A percentile compares a stretch with the other conserved stretches of the same genome.
These are phyloP conservation scores for Zosterops pallidus DNA, from an alignment of 2,113 vertebrate genomes.

Conservation along the genomic window DNA sequence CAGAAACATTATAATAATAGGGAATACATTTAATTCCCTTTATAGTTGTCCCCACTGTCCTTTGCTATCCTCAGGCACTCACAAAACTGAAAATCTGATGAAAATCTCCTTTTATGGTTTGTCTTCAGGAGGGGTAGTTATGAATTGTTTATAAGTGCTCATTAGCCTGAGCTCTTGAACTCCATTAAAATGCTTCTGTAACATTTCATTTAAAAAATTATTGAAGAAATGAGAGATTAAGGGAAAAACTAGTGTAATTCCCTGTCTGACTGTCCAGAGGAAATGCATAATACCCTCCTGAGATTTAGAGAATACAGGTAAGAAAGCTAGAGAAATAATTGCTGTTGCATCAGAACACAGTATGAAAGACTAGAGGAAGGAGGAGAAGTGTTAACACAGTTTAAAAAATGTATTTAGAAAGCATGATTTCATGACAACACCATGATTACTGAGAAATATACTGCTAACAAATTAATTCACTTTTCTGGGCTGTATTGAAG, in stretches of 20 bases:
- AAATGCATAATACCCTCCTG: neutral
- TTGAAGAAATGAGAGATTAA: neutral
- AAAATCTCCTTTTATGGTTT: neutral
- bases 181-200: neutral
- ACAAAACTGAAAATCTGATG: neutral
- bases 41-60: neutral
- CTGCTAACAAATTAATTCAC: neutral
- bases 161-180: neutral
- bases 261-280: neutral
- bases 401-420: constrained; percentile 13
- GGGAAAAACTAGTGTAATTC: neutral
- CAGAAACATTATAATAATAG: neutral
- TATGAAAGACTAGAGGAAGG: neutral
- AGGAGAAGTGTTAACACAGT: neutral
- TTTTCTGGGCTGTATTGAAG: neutral
- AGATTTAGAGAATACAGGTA: neutral
- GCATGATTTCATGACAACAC: neutral
- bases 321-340: neutral
- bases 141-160: constrained; percentile 4
- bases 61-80: neutral
- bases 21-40: neutral
- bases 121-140: neutral
- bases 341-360: neutral
- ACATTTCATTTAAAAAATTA: neutral
- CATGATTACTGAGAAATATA: neutral